phyloP scores from a whole-genome alignment of 2,888 invertebrate species.

The Strigamia crassipes region DNA sequence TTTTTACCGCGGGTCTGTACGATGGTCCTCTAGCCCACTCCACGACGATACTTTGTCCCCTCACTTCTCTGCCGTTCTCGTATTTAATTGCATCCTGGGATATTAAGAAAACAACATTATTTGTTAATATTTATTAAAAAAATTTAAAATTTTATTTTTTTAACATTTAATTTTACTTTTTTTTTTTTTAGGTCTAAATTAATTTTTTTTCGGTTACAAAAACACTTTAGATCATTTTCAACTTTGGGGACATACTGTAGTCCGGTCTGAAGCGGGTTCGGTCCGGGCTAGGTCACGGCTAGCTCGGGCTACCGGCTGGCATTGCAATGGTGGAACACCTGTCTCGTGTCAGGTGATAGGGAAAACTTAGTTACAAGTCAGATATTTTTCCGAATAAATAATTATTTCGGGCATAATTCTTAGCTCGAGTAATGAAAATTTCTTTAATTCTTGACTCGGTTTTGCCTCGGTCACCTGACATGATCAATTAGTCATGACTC shows the following conservation, averaged over 20 bases:
- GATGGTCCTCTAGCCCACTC: constrained; percentile 61
- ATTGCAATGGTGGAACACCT: constrained; percentile 33
- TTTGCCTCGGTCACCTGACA: constrained; percentile 7
- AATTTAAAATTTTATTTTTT: too few species aligned
- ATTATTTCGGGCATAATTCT: neutral
- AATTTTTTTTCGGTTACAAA: neutral
- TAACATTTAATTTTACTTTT: neutral
- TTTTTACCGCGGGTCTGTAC: constrained; percentile 54
- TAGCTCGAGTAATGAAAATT: neutral
- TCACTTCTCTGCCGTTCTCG: constrained; percentile 60
- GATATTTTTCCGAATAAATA: neutral
- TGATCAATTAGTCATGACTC: constrained; percentile 43
- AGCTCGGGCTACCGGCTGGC: constrained; percentile 47
- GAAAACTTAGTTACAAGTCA: neutral
- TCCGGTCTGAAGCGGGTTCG: constrained; percentile 45
- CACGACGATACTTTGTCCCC: constrained; percentile 59
- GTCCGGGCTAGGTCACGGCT: constrained; percentile 47
- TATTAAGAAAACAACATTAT: too few species aligned
- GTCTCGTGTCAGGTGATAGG: neutral
- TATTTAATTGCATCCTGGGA: constrained; percentile 59
- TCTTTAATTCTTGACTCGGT: neutral
- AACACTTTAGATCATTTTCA: constrained; percentile 17
- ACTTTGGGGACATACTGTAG: constrained; percentile 47
- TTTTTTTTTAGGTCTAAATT: neutral
- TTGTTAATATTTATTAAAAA: too few species aligned